Base-by-base conservation (phyloP, 2,797 vertebrate species). In the Selene dorsalis region DNA sequence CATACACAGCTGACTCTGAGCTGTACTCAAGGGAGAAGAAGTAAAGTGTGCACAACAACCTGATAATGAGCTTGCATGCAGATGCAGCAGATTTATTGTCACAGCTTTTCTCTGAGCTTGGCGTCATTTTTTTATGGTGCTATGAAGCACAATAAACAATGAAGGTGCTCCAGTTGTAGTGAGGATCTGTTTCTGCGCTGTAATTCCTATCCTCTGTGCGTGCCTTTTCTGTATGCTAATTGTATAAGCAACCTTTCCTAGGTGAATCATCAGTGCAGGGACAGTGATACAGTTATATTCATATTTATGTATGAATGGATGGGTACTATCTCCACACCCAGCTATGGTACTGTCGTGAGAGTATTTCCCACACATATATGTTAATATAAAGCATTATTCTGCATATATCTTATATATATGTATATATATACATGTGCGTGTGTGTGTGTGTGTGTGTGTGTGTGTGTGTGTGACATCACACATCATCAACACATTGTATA, bases 41-140 rank as follows among this genome's bases (percentile, higher is more conserved):
- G 32, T 35, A 9, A 35, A 35, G 32, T 35, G 32, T 35, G 32
- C 32, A 35, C 32, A 35, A 35, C 32, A 35, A 35, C 32, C 32
- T 35, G 32, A 35, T 35, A 35, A 35, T 35, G 32, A 35, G 32
- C 32, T 35, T 35, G 32, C 32, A 82, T 77, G 79, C 69, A 83
- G 82, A 84, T 61, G 84, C 68, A 69, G 76, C 79, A 77, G 16
- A 69, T 78, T 73, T 72, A 62, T 66, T 77, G 48, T 71, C 61
- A 32, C 69, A n/a, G 28, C 1, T 1, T 1, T 73, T 69, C 65
- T 77, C 32, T 28, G 22, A 80, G 76, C 58, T 28, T 61, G 53
- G 56, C 69, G 65, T 72, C 18, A 17, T 1, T 78, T 79, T 58
- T 68, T 64, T 17, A 38, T 0, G 10, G 24, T 41, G 55, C 22